Conservation (phyloP, 2,113 vertebrate genomes). For the Sterrhoptilus dennistouni region DNA sequence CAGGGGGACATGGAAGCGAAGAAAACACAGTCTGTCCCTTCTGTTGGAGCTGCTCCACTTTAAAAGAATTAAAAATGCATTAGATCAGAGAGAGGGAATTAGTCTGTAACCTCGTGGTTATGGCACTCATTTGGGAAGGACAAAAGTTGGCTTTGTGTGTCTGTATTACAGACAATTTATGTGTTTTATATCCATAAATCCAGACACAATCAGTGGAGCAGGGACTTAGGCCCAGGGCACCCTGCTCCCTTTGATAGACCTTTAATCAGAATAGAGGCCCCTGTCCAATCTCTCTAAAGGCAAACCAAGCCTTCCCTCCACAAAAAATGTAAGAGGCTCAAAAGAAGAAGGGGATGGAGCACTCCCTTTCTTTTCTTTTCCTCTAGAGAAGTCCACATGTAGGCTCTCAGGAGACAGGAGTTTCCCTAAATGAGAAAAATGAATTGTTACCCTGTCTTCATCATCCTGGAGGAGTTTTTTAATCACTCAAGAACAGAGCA, state of each 20-base stretch:
- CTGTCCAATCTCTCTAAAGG: background rate
- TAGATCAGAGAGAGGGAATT: slow-evolving; percentile 52
- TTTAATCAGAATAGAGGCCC: background rate
- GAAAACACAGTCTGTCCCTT: slow-evolving; percentile 35
- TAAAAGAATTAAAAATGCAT: slow-evolving; percentile 67
- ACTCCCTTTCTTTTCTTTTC: background rate
- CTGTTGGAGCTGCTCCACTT: slow-evolving; percentile 18
- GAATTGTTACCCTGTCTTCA: background rate
- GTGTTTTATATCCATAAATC: slow-evolving; percentile 24
- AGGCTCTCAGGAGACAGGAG: background rate
- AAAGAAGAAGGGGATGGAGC: background rate
- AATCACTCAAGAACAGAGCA: background rate
- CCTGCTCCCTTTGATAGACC: background rate
- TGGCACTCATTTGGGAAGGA: background rate
- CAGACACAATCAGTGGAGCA: background rate
- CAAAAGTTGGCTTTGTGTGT: slow-evolving; percentile 29
- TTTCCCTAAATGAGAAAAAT: background rate
- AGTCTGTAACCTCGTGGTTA: background rate
- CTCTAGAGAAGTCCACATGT: background rate
- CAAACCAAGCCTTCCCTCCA: background rate
- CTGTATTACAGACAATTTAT: background rate
- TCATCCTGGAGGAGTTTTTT: background rate
- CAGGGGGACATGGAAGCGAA: background rate
- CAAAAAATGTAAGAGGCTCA: background rate
- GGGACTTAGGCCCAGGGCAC: background rate